phyloP scores from a whole-genome alignment of 2,113 vertebrate genomes.

The Piaya cayana region DNA sequence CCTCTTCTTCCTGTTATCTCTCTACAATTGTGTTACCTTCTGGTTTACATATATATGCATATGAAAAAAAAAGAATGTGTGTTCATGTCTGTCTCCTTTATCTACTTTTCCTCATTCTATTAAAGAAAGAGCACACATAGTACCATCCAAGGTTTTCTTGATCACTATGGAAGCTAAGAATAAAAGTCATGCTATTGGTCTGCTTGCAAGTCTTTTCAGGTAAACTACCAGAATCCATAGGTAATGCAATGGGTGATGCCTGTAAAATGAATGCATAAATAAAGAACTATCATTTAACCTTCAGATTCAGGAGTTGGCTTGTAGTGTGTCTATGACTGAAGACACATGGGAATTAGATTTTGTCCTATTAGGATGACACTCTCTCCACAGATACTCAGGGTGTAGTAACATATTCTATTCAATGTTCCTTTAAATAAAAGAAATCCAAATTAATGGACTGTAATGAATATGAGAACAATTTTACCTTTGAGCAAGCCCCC shows the following conservation, averaged over 20 bases:
- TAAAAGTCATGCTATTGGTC: no score
- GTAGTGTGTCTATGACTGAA: background rate
- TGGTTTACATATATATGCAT: background rate
- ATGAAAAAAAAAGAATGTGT: background rate
- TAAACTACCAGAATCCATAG: no score
- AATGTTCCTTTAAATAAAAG: background rate
- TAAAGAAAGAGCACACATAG: background rate
- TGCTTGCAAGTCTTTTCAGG: no score
- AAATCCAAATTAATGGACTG: background rate
- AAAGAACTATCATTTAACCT: background rate
- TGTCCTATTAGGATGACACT: background rate
- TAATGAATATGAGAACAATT: background rate
- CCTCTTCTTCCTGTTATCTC: background rate
- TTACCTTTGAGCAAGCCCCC: background rate
- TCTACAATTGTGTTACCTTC: background rate
- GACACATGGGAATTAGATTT: background rate
- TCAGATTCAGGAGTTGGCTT: background rate
- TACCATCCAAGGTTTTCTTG: no score
- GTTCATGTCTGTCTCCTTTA: fast-evolving
- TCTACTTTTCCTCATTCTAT: background rate
- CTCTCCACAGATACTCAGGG: background rate
- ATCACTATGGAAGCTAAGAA: no score
- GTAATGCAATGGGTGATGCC: no score
- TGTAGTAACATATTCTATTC: background rate
- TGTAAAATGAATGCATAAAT: background rate